phyloP scores from a whole-genome alignment of 2,888 invertebrate species.

The Mimachlamys varia region DNA sequence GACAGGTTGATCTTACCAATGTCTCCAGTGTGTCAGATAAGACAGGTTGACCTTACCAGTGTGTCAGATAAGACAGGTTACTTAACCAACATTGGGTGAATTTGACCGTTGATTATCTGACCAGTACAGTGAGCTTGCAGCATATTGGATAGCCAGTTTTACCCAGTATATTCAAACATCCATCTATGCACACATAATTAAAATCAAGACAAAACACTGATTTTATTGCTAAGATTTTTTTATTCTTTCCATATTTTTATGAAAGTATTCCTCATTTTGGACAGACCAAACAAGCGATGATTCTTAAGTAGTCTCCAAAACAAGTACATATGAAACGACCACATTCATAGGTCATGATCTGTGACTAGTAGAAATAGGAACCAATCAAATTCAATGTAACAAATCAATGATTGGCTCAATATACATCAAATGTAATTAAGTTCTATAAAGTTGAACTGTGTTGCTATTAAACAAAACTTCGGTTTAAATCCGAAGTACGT shows the following conservation, averaged over 20 bases:
- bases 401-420: neutral
- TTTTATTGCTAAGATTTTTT: conserved; percentile 12
- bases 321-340: conserved; percentile 24
- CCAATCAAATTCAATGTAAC: conserved; percentile 31
- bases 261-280: conserved; percentile 23
- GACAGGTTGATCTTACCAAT: too few relatives aligned
- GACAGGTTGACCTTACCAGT: too few relatives aligned
- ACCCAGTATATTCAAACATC: too few relatives aligned
- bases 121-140: too few relatives aligned
- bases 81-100: too few relatives aligned
- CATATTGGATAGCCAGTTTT: too few relatives aligned
- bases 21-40: too few relatives aligned
- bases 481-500: neutral
- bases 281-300: neutral
- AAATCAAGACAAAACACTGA: neutral
- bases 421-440: neutral
- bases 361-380: conserved; percentile 21
- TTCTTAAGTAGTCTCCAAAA: conserved; percentile 5
- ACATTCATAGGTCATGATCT: neutral
- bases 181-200: neutral
- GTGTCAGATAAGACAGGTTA: too few relatives aligned
- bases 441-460: neutral
- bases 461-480: neutral
- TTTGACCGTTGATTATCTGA: too few relatives aligned
- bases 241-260: conserved; percentile 29